phyloP scores from a whole-genome alignment of 2,797 vertebrate species.

The Apogon hyalosoma region DNA sequence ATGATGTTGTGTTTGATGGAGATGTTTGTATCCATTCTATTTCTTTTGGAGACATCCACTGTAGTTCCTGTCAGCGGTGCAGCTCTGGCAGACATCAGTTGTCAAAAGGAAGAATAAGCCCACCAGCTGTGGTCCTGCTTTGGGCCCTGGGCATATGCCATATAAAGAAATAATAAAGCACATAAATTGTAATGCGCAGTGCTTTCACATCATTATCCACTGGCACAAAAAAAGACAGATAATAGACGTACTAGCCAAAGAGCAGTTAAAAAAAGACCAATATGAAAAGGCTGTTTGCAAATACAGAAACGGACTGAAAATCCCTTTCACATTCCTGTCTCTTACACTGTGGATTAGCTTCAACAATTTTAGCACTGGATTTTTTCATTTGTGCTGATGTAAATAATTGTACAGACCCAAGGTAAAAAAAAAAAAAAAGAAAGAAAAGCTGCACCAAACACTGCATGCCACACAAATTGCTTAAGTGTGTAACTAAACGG shows the following conservation, averaged over 20 bases:
- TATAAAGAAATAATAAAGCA: constrained; percentile 37
- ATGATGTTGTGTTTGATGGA: constrained; percentile 32
- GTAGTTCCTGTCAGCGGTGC: constrained; percentile 15
- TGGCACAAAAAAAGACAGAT: constrained; percentile 8
- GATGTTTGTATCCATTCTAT: constrained; percentile 32
- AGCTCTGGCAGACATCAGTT: constrained; percentile 52
- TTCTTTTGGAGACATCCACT: constrained; percentile 1
- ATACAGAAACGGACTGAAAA: constrained; percentile 4
- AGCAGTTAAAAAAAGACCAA: neutral
- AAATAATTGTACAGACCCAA: neutral
- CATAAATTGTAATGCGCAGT: constrained; percentile 33
- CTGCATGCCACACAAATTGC: too few species aligned
- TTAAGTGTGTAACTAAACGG: neutral
- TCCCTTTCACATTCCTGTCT: neutral
- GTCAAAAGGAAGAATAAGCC: constrained; percentile 36
- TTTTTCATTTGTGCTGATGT: constrained; percentile 2
- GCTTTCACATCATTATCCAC: constrained; percentile 17
- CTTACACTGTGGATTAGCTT: neutral
- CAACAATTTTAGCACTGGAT: neutral
- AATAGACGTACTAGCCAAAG: constrained; percentile 10
- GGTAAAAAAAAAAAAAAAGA: neutral
- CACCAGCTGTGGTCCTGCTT: constrained; percentile 33
- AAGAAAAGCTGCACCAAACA: neutral
- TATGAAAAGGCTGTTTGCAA: constrained; percentile 4
- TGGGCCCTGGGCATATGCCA: constrained; percentile 34